phyloP scores from a whole-genome alignment of 2,797 vertebrate genomes.

The Saguinus oedipus region DNA sequence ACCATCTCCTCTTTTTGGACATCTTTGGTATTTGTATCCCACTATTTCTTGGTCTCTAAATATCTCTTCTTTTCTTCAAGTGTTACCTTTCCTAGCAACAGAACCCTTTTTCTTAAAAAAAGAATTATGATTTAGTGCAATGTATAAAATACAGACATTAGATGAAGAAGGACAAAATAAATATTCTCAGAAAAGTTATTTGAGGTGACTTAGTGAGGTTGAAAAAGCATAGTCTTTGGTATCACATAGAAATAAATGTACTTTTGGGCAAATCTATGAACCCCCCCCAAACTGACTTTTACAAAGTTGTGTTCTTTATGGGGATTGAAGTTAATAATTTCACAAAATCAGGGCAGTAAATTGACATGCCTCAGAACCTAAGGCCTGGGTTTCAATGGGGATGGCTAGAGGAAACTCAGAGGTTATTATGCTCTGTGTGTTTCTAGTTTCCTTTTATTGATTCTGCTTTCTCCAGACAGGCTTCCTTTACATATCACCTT shows the following conservation, averaged over 20 bases:
- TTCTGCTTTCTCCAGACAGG: not conserved
- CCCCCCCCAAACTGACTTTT: not conserved
- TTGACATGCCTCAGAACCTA: not conserved
- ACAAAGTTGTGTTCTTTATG: not conserved
- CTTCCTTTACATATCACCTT: not conserved
- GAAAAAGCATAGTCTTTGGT: too few species aligned
- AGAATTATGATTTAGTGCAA: not conserved
- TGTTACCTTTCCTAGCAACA: not conserved
- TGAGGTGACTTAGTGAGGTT: not conserved
- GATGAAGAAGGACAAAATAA: not conserved
- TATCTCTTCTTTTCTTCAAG: not conserved
- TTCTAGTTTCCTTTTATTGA: not conserved
- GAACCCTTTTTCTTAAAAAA: not conserved
- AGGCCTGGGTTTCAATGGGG: not conserved
- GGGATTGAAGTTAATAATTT: not conserved
- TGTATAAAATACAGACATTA: not conserved
- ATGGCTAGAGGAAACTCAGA: not conserved
- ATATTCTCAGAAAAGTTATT: not conserved
- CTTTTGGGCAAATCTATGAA: not conserved
- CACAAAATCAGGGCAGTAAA: not conserved
- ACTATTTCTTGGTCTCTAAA: not conserved
- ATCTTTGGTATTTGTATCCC: not conserved
- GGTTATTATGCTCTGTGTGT: not conserved
- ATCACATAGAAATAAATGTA: not conserved
- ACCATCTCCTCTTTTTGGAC: not conserved